Evolutionary conservation across 2,888 invertebrate genomes (phyloP), one percentile per base, ranked within the genome.

Genomic region (Hypena proboscidalis): DNA sequence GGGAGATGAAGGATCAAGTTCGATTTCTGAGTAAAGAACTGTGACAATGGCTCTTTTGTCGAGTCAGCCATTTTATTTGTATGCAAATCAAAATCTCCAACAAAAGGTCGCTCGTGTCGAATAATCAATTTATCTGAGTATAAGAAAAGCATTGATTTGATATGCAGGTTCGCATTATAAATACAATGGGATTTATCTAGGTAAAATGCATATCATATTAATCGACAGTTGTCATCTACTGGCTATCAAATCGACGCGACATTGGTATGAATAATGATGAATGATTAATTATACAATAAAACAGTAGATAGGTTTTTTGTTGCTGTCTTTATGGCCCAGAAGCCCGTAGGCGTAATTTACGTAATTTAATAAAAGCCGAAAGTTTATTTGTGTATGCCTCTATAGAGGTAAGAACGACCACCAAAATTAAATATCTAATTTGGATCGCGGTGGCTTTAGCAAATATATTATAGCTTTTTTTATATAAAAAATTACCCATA

Each of bases 41-140:
- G 80, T 82, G 81, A 86, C 87, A 86, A 85, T 80, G 78, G 72
- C 45, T 68, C 82, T 82, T 85, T 86, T 88, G 87, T 85, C 76
- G 83, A 85, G 84, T 85, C 86, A 86, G 81, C 80, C 79, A 74
- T 87, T 83, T 81, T 83, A 85, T 88, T 89, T 87, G 83, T 88
- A 90, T 88, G 89, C 84, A 86, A 89, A 89, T 89, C 66, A 64
- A 62, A 69, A 65, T 60, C 58, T 68, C 63, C 63, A 65, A 84
- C 82, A 79, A 78, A 80, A 70, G 73, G 64, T 58, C 61, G 58
- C 50, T 58, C 70, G 68, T 70, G 72, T 75, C 67, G 65, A 69
- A 71, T 74, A 65, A 70, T 76, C 70, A 54, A 72, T 70, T 64
- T 65, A 68, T 62, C 56, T 64, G 60, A 57, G 64, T 53, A 63